Base-by-base conservation (phyloP, 2,113 vertebrate species). In the Artemisiospiza belli region DNA sequence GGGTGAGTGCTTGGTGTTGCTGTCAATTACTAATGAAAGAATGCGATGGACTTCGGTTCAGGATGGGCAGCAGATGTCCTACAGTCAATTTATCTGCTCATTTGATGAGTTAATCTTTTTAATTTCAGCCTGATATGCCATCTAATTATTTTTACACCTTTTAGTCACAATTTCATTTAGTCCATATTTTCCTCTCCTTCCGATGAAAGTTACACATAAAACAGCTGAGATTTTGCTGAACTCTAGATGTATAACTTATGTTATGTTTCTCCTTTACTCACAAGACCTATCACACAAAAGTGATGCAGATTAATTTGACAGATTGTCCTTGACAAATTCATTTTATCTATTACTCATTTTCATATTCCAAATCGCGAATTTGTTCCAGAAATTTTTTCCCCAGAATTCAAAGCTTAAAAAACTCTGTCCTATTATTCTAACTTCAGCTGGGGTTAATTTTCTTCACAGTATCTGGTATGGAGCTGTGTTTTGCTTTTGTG, bases 271-370 rank as follows among this genome's bases (percentile, higher is more conserved):
- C 52, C 35, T n/a, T 81, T 91, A 75, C 68, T 95, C 63, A 83
- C 31, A 61, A 94, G 74, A 84, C 58, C 39, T 84, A 59, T 41
- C 58, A 73, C 2, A 7, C 54, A 83, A 37, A 90, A 95, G 12
- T 85, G 14, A 64, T 76, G 37, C 9, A 15, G 44, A 33, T 76
- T 83, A 90, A 88, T 93, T 85, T 55, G 72, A 88, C 67, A 86
- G 82, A 69, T 64, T 30, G 9, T 73, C 75, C 31, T 90, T 66
- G 70, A 62, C 37, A 91, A 83, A 80, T 73, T 20, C 3, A 24
- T 88, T 93, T 84, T 61, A 61, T 76, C 37, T 84, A 30, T 94
- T 93, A 89, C 37, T 90, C 37, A 88, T 94, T 88, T 95, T 85
- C 63, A 59, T 5, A 1, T 54, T 92, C 54, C 27, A 80, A 66